Percentiles rank a stretch among this genome's conserved stretches.
Conservation (phyloP, 35 echinoderm and acorn worm species). For the Heliocidaris erythrogramma region DNA sequence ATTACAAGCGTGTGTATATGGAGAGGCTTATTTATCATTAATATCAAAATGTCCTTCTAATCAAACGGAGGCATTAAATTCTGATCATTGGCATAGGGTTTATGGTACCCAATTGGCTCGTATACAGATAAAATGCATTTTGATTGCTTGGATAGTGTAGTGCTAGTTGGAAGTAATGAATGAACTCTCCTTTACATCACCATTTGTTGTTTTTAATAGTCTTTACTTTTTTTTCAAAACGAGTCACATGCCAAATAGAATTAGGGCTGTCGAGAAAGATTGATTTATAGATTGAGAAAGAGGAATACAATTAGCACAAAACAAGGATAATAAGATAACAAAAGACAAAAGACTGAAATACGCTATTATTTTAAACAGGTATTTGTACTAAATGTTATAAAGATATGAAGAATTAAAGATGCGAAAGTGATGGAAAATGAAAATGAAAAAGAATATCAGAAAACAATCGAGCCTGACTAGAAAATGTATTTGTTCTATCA, state of each 20-base stretch:
- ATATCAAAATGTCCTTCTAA: neutral
- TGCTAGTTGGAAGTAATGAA: too few species aligned
- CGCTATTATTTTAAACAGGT: neutral
- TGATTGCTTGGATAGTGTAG: neutral
- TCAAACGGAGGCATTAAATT: neutral
- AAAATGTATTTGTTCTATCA: neutral
- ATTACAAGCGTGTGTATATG: neutral
- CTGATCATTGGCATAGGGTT: neutral
- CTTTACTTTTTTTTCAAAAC: too few species aligned
- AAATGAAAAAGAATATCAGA: neutral
- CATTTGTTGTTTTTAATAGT: too few species aligned
- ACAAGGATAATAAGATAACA: too few species aligned
- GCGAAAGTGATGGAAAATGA: neutral
- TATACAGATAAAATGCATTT: neutral
- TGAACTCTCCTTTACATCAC: too few species aligned
- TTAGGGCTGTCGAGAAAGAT: too few species aligned
- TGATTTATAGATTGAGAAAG: too few species aligned
- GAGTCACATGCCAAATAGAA: too few species aligned
- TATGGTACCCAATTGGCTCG: neutral
- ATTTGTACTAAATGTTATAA: neutral
- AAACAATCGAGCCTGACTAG: neutral
- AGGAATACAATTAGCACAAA: too few species aligned
- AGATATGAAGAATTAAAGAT: neutral
- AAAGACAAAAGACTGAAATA: too few species aligned
- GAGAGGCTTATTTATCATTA: neutral